Evolutionary conservation across 2,113 vertebrate species (phyloP), one percentile per base, ranked within the genome.

Genomic region (Onychostoma macrolepis): DNA sequence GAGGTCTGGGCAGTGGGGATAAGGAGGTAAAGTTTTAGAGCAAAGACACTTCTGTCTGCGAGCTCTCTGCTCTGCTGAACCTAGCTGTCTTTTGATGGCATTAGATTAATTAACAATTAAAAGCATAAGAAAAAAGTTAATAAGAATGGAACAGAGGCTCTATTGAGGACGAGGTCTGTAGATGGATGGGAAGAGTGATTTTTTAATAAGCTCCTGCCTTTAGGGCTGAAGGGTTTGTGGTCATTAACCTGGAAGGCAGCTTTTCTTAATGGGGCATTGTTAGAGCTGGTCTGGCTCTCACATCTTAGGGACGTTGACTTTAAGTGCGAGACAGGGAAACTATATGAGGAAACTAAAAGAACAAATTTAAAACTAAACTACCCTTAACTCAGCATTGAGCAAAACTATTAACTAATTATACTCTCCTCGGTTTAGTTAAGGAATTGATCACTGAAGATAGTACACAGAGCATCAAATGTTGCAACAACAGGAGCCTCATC

Each of bases 81-180:
- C 92, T 93, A 93, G 92, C 94, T 94, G 94, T 93, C 89, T 81
- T 94, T 94, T 95, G 94, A 95, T 93, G 94, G 93, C 92, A 94
- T 95, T 95, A 94, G 89, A 95, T 94, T 95, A 94, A 95, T 95
- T 94, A 95, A 95, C 94, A 95, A 94, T 95, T 95, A 94, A 94
- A 93, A 93, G 88, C 86, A 78, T 67, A 88, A 65, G 78, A 91
- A 85, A 91, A 85, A 88, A 92, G 93, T 93, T 95, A 95, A 93
- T 94, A 95, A 95, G 85, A 89, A 89, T 72, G 88, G 93, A 93
- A 96, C 94, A 96, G 94, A 95, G 93, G 92, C 86, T 92, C 94
- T 93, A 94, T 95, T 95, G 94, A 95, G 89, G 87, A 83, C 45
- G 12, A 56, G 9, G 24, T 91, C 90, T 93, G 92, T 91, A 93